Base-by-base conservation (phyloP, 1,140 invertebrate species). In the Limonius californicus region DNA sequence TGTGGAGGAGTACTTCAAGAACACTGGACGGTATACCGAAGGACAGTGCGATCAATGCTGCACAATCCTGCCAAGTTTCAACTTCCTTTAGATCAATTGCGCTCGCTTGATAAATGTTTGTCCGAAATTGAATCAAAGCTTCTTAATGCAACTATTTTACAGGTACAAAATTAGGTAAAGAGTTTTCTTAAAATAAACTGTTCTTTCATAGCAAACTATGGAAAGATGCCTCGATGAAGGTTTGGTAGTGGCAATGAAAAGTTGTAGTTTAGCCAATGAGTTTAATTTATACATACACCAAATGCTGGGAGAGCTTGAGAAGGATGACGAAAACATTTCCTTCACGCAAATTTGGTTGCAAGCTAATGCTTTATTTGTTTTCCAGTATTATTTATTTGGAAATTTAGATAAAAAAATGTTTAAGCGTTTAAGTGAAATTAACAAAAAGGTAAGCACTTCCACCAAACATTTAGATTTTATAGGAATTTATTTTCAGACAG, bases 391-490 rank as follows among this genome's bases (percentile, higher is more conserved):
- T 69, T 78, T 93, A n/a, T 93, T 91, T 79, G 87, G 88, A 18
- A 82, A 80, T 43, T 81, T 82, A 63, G 92, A 96, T 70, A 92
- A 87, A 72, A 92, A 90, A 79, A 73, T 89, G 9, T 83, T 91
- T 50, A 90, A 86, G 78, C 77, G 80, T 60, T 68, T 94, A 7
- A 79, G 84, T 68, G 91, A 94, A 65, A 71, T 87, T 0, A 87
- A 92, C 73, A 88, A 85, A 76, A 93, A 90, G 81, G 85, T 89
- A 72, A 66, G 27, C n/a, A n/a, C n/a, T n/a, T n/a, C n/a, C n/a
- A n/a, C n/a, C n/a, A n/a, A n/a, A n/a, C n/a, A n/a, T n/a, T n/a
- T n/a, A n/a, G n/a, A n/a, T n/a, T n/a, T n/a, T n/a, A n/a, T n/a
- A n/a, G n/a, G n/a, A n/a, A n/a, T n/a, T n/a, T n/a, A n/a, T n/a